Evolutionary conservation across 2,888 invertebrate genomes (phyloP).

Genomic region (Campoletis raptor): DNA sequence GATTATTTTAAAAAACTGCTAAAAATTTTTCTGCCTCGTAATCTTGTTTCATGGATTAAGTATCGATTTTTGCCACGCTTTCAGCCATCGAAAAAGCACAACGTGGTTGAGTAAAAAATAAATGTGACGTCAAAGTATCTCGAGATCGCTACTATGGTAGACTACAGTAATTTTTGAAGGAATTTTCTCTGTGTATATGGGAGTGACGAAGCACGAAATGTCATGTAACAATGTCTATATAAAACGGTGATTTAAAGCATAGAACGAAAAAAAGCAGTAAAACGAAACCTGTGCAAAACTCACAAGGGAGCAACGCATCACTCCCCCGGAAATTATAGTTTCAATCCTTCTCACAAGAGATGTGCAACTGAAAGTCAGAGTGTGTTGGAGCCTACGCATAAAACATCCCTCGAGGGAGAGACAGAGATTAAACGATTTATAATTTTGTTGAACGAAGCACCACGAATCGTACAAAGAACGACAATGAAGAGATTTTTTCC

Average conservation of each 20-base stretch:
- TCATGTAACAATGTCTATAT: neutral
- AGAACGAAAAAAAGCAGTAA: neutral
- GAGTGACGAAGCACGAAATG: neutral
- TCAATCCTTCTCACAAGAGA: constrained; percentile 49
- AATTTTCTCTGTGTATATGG: neutral
- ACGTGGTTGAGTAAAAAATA: neutral
- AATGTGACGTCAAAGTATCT: neutral
- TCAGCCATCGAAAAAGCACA: neutral
- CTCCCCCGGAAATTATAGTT: constrained; percentile 60
- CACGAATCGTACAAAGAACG: constrained; percentile 37
- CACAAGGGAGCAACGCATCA: constrained; percentile 5
- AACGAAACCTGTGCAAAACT: constrained; percentile 11
- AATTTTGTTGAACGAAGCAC: constrained; percentile 40
- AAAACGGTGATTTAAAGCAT: neutral
- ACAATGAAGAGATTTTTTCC: constrained; percentile 8
- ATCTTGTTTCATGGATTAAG: neutral
- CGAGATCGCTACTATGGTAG: neutral
- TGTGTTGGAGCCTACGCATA: neutral
- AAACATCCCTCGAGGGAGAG: constrained; percentile 18
- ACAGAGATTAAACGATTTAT: constrained; percentile 59
- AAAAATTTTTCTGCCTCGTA: neutral
- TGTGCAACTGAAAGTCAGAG: constrained; percentile 35
- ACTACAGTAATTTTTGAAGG: neutral
- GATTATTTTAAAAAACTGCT: too few species aligned
- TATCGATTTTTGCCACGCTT: neutral